Base-by-base conservation (phyloP, 2,113 vertebrate genomes). In the Dendropsophus ebraccatus region DNA sequence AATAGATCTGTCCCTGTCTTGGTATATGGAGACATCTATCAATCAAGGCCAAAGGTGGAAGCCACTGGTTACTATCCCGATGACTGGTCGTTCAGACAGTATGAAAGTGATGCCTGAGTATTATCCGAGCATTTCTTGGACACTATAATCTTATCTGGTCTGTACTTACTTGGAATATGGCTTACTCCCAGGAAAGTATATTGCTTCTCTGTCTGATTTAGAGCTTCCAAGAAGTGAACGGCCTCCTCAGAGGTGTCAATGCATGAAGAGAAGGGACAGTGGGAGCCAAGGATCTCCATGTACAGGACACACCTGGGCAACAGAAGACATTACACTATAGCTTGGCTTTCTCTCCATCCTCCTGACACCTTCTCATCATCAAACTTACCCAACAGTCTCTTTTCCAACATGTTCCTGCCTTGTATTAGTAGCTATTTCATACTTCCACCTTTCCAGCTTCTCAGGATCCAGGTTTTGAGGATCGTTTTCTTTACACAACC, bases 231-330 rank as follows among this genome's bases (percentile, higher is more conserved):
- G 91, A 97, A 95, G 82, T 90, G 91, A 81, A 94, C 95, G 0
- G 94, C 95, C 30, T 94, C 92, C 0, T 88, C 90, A 17, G 95
- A 91, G 37, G 89, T 91, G 0, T 87, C 93, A 89, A 92, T 95
- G 89, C 92, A 94, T 90, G 90, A 91, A 28, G 92, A 90, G 90
- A 90, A 87, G 95, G 97, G 4, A 85, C 93, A 87, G 92, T 93
- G 89, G 94, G 90, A 85, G 96, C 96, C 88, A 69, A 80, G 56
- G 7, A 97, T 90, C 82, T 95, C 95, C 88, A 98, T 94, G 86
- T 96, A 95, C 81, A 97, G 88, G 85, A 97, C 92, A 56, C 94
- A 95, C 80, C 97, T 97, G 88, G 14, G 11, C 49, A 30, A 90
- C 17, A 56, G 9, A 17, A 16, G 73, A 4, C 47, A 49, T 75